Evolutionary conservation across 1,140 invertebrate genomes (phyloP), one percentile per base, ranked within the genome.

Genomic region (Conopomorpha cramerella): DNA sequence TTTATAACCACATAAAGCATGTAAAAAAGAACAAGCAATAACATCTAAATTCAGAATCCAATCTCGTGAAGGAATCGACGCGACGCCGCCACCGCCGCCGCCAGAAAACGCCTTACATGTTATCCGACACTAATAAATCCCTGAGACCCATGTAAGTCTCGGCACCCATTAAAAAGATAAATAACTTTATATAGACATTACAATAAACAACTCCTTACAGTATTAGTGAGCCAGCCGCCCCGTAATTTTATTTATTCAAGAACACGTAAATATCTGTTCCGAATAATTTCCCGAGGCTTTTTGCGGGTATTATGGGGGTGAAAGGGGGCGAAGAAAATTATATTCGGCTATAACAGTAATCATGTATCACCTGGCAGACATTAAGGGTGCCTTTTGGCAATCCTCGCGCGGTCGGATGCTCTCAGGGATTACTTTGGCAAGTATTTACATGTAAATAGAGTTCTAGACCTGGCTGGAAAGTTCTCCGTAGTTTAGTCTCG

Each of bases 401-500:
- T 78, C 71, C 66, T 58, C 61, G 63, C 65, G 64, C 59, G 65
- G 63, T 52, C 52, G 49, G 53, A 55, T 57, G 50, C 43, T 43
- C 43, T 60, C 58, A 59, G 55, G 70, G 74, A 77, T 74, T 74
- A 74, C 70, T 74, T 74, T 74, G 71, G 68, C 70, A 65, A 71
- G 70, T 74, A 74, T 74, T 74, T 68, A 73, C 66, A 74, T 74
- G 70, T 67, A 74, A 74, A 74, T 74, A 74, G 70, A n/a, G n/a
- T n/a, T n/a, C n/a, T n/a, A n/a, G n/a, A n/a, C n/a, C n/a, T n/a
- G n/a, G n/a, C n/a, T n/a, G n/a, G n/a, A n/a, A n/a, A n/a, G n/a
- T n/a, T n/a, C n/a, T n/a, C n/a, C n/a, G n/a, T n/a, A n/a, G n/a
- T n/a, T n/a, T n/a, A n/a, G n/a, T n/a, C n/a, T n/a, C n/a, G n/a